phyloP scores from a whole-genome alignment of 2,797 vertebrate species.

The Enteromius paludinosus region DNA sequence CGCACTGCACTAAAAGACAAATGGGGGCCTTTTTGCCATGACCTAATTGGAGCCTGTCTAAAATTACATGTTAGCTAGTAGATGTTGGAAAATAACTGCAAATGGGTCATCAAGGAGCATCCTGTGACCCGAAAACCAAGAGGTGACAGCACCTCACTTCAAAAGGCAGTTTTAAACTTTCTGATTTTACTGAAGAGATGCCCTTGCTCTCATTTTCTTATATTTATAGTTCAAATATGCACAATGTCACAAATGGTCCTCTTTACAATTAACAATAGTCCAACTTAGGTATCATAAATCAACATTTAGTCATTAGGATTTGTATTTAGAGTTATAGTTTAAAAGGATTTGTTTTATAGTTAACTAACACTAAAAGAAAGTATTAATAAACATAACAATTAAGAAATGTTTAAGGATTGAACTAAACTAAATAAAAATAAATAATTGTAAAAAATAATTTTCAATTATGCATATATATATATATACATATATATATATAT shows the following conservation, averaged over 20 bases:
- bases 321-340: too few relatives aligned
- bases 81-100: slow-evolving; percentile 47
- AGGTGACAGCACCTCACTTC: neutral
- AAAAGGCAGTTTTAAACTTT: neutral
- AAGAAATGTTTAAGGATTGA: neutral
- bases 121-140: slow-evolving; percentile 31
- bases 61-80: slow-evolving; percentile 51
- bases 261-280: neutral
- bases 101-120: slow-evolving; percentile 49
- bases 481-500: too few relatives aligned
- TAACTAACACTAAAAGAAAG: neutral
- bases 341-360: neutral
- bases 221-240: neutral
- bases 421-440: neutral
- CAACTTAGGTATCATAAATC: neutral
- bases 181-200: neutral
- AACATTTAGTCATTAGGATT: neutral
- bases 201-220: slow-evolving; percentile 4
- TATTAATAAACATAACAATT: neutral
- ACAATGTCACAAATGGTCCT: neutral
- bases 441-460: too few relatives aligned
- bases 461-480: too few relatives aligned
- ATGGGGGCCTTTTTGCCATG: slow-evolving; percentile 47
- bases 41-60: slow-evolving; percentile 61
- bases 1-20: slow-evolving; percentile 61